These are phyloP conservation scores for Argya squamiceps DNA, from an alignment of 2,797 vertebrate species.

Conservation along the genomic window DNA sequence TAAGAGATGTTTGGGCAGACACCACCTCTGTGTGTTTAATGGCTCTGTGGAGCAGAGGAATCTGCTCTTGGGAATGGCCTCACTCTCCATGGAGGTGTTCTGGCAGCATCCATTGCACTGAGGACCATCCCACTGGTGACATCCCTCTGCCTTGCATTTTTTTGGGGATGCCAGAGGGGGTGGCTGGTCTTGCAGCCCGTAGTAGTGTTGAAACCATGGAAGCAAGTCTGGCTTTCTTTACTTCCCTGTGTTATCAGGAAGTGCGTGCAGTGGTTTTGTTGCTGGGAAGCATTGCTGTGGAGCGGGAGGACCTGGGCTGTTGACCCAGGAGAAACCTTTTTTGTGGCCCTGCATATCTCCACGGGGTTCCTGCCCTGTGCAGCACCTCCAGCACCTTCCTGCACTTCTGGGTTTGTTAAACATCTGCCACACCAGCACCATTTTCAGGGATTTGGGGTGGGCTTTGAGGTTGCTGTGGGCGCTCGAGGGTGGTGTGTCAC, in stretches of 20 bases:
- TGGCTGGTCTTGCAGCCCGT: fast-evolving
- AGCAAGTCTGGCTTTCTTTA: neutral
- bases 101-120: fast-evolving
- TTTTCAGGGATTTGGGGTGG: neutral
- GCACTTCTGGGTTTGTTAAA: neutral
- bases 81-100: fast-evolving
- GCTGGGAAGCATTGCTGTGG: neutral
- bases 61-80: neutral
- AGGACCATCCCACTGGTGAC: neutral
- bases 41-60: neutral
- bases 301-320: neutral
- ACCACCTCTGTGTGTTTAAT: neutral
- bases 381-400: neutral
- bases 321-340: neutral
- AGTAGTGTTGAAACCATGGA: neutral
- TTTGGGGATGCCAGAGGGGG: neutral
- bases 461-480: neutral
- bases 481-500: neutral
- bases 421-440: fast-evolving
- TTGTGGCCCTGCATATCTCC: neutral
- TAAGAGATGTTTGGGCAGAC: neutral
- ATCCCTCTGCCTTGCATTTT: neutral
- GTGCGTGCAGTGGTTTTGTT: fast-evolving
- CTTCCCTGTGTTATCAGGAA: neutral
- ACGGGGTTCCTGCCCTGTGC: neutral